Evolutionary conservation across 2,797 vertebrate genomes (phyloP), one percentile per base, ranked within the genome.

Genomic region (Parambassis ranga): DNA sequence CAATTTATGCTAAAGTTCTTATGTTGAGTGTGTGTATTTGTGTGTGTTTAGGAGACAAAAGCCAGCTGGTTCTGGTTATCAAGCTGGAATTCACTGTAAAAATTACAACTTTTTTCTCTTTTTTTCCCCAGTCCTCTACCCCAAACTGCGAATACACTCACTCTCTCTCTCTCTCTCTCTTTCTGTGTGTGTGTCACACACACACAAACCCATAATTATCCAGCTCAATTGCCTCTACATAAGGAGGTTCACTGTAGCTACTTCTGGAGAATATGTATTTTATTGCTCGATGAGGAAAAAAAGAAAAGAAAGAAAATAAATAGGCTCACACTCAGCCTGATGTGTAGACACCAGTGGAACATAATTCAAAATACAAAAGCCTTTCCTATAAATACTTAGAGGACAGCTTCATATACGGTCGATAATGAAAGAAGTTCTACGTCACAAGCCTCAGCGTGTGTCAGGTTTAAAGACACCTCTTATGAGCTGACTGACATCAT

Each of bases 81-180:
- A 87, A 87, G 82, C 85, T 88, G 86, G 88, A 93, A 92, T 92
- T 89, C 82, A 89, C 88, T 85, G 85, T 90, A 90, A 91, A 92
- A 91, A 87, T 82, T 89, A 86, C 77, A 84, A 82, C 72, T 78
- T 80, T 32, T 31, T 10, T 1, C 3, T 31, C 11, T 26, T 41
- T 62, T 37, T 33, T 1, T 24, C 62, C 52, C 49, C 11, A 52
- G 63, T 78, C 83, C 71, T 81, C 72, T 78, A 68, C 71, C 48
- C 73, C 41, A 70, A 79, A 80, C 65, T 79, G 8, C 76, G 73
- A 39, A 68, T 11, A 52, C 37, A 23, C 27, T 42, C 37, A 30
- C 63, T 47, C 51, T 56, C 42, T 26, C 61, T 6, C 49, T n/a
- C 27, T 19, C 33, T 11, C 55, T 19, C 31, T n/a, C 22, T 19